These are phyloP conservation scores for Synanceia verrucosa DNA, from an alignment of 2,797 vertebrate genomes.

Conservation along the genomic window DNA sequence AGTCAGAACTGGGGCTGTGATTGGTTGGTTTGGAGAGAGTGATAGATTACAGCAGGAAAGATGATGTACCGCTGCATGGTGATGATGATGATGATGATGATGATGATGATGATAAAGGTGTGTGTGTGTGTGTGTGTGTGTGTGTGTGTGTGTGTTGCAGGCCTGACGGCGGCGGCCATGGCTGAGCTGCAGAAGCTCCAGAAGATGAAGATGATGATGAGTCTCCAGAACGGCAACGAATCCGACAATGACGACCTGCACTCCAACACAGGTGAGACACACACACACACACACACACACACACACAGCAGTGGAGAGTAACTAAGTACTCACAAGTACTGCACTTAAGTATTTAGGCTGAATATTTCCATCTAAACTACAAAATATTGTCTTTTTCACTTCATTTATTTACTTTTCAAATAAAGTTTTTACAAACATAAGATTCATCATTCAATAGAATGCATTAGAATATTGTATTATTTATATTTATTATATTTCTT, in stretches of 20 bases:
- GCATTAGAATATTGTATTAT: no score
- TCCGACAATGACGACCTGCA: constrained; percentile 91
- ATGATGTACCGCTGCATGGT: not conserved
- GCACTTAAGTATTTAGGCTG: not conserved
- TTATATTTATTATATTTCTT: no score
- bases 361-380: no score
- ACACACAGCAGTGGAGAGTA: not conserved
- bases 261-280: constrained; percentile 86
- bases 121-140: constrained; percentile 34
- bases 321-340: not conserved
- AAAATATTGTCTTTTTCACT: not conserved
- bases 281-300: not conserved
- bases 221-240: constrained; percentile 90
- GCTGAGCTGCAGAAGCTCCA: constrained; percentile 94
- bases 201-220: constrained; percentile 95
- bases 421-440: not conserved
- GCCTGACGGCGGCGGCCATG: constrained; percentile 92
- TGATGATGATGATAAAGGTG: constrained; percentile 15
- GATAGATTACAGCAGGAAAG: not conserved
- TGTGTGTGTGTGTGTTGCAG: constrained; percentile 70
- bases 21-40: not conserved
- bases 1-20: not conserved
- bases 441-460: not conserved
- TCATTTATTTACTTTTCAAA: not conserved
- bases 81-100: constrained; percentile 4